Evolutionary conservation across 2,888 invertebrate genomes (phyloP), one percentile per base, ranked within the genome.

Genomic region (Rosalia funebris): DNA sequence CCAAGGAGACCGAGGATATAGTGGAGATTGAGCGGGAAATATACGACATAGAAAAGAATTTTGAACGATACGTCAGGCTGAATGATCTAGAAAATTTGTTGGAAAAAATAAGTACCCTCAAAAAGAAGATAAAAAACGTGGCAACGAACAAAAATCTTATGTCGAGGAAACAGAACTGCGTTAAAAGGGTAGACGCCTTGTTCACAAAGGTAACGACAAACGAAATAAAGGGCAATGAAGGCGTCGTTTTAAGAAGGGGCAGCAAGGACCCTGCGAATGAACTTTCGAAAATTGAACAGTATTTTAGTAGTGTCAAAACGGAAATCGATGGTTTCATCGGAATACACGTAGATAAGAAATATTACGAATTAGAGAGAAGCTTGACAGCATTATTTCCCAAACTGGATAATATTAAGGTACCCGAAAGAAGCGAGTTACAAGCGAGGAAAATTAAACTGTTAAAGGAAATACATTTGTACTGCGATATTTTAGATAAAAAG

Each of bases 1-100:
- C 70, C 17, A 56, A 58, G 9, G 63, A 71, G 56, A 68, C 66
- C 10, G 66, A 70, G 45, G 57, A 67, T n/a, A 34, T 74, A 5
- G 36, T 64, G 20, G 45, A 64, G n/a, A 52, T 68, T n/a, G 73
- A 74, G 50, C 56, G 63, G 19, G 56, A 60, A n/a, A 53, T 66
- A 25, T 41, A 57, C 12, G 65, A 63, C 12, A 62, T 69, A 15
- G 48, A 60, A 25, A 60, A 42, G 20, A 60, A 63, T 42, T 57
- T 60, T 19, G 48, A 47, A 7, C 47, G 54, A 11, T 60, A 60
- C 15, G 39, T 53, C 12, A 57, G 48, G 16, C 53, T 60, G 5
- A 48, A 36, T 4, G 57, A 63, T 11, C 10, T 60, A 19, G 41
- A 63, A 34, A 57, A 50, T 12, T 16, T 63, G 9, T 20, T 48